Percentiles rank a stretch among this genome's conserved stretches.
These are phyloP conservation scores for Zingel zingel DNA, from an alignment of 2,113 vertebrate species.

Conservation along the genomic window DNA sequence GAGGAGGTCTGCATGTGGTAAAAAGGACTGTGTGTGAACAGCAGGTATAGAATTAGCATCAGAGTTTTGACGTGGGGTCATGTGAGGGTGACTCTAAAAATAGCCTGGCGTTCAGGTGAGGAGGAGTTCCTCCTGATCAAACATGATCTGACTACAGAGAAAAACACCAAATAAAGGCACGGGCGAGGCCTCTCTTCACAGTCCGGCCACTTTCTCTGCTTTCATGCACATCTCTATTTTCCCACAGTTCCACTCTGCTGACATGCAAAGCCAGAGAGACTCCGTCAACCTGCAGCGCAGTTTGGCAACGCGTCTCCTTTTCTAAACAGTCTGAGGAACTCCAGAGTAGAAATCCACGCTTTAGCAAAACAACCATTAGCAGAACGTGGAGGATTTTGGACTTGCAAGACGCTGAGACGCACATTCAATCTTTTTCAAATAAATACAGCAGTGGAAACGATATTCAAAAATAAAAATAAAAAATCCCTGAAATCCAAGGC, in stretches of 20 bases:
- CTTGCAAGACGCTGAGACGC: not conserved
- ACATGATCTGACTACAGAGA: conserved; percentile 26
- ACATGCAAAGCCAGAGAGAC: conserved; percentile 33
- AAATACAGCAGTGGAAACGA: conserved; percentile 29
- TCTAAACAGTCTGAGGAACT: conserved; percentile 50
- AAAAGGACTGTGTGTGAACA: conserved; percentile 39
- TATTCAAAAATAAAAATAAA: conserved; percentile 6
- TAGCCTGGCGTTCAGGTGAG: conserved; percentile 68
- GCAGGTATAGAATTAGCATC: conserved; percentile 59
- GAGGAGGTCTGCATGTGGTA: not conserved
- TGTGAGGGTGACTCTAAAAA: conserved; percentile 72
- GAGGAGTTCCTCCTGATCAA: conserved; percentile 68
- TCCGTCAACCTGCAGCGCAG: not conserved
- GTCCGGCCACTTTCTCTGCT: conserved; percentile 52
- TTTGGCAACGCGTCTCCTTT: conserved; percentile 41
- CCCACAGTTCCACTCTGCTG: conserved; percentile 50
- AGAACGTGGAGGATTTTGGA: conserved; percentile 40
- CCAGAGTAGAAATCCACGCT: conserved; percentile 40
- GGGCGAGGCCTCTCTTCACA: conserved; percentile 25
- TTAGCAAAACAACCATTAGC: conserved; percentile 45
- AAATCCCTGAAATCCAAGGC: not conserved
- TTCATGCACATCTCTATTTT: conserved; percentile 58
- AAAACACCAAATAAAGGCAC: conserved; percentile 44
- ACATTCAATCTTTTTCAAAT: conserved; percentile 46
- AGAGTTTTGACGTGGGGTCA: conserved; percentile 66